Percentiles rank a stretch among this genome's conserved stretches.
These are phyloP conservation scores for Drosophila carrolli DNA, from an alignment of 1,140 invertebrate genomes.

Conservation along the genomic window DNA sequence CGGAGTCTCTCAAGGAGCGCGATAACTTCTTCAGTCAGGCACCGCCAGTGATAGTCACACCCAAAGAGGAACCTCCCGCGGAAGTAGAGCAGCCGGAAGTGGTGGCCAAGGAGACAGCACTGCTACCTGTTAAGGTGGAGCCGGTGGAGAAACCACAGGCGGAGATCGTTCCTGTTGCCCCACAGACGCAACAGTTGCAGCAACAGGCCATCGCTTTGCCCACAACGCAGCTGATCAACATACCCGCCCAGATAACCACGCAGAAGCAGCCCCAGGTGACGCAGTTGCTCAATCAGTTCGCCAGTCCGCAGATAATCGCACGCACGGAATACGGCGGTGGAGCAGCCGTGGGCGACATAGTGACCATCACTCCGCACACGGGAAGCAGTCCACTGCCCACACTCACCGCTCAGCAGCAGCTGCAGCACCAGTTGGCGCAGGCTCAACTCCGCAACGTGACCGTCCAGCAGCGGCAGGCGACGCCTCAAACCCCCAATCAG, in stretches of 20 bases:
- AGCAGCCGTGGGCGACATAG: constrained; percentile 73
- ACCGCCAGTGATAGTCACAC: constrained; percentile 39
- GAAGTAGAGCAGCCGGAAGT: constrained; percentile 3
- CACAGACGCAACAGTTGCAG: constrained; percentile 12
- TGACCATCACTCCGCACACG: constrained; percentile 72
- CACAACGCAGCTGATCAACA: constrained; percentile 58
- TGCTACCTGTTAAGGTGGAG: constrained; percentile 40
- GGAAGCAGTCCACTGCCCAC: constrained; percentile 62
- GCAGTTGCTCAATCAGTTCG: constrained; percentile 66
- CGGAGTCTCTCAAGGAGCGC: constrained; percentile 22
- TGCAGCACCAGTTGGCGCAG: constrained; percentile 73
- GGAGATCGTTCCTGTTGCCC: constrained; percentile 16
- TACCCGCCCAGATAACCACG: constrained; percentile 67
- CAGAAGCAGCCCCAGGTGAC: constrained; percentile 60
- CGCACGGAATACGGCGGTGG: constrained; percentile 63
- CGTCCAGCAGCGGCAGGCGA: constrained; percentile 71
- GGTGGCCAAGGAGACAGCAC: constrained; percentile 6
- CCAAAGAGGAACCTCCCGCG: constrained; percentile 20
- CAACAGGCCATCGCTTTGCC: constrained; percentile 33
- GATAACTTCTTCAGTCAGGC: constrained; percentile 67
- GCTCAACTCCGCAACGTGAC: constrained; percentile 77
- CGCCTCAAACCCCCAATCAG: constrained; percentile 54
- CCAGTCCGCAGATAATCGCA: constrained; percentile 62
- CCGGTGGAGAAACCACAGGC: constrained; percentile 27
- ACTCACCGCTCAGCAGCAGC: constrained; percentile 66